Conservation (phyloP, 2,797 vertebrate genomes). For the Gadopsis marmoratus region DNA sequence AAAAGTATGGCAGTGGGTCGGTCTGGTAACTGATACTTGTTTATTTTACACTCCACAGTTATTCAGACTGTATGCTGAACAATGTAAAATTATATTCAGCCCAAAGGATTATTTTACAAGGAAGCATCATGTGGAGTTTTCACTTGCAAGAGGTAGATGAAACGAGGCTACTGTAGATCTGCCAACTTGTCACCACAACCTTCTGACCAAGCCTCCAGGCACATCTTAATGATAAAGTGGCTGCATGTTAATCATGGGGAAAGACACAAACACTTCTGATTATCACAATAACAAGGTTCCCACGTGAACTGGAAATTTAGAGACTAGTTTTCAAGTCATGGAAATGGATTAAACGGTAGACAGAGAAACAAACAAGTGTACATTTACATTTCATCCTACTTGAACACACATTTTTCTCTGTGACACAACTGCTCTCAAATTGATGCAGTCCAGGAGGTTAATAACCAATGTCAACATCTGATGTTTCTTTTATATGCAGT, state of each 20-base stretch:
- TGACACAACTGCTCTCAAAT: neutral
- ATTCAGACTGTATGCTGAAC: neutral
- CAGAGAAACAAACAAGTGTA: neutral
- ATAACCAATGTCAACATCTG: neutral
- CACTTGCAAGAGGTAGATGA: neutral
- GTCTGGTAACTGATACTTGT: neutral
- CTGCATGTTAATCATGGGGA: neutral
- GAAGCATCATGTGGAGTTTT: neutral
- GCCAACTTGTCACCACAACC: neutral
- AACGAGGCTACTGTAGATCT: neutral
- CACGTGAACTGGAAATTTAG: too few species aligned
- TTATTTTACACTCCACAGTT: neutral
- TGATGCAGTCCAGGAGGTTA: neutral
- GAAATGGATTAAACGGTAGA: neutral
- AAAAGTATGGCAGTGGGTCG: neutral
- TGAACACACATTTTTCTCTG: neutral
- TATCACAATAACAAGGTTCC: neutral
- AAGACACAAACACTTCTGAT: too few species aligned
- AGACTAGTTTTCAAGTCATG: too few species aligned
- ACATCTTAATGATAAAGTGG: neutral
- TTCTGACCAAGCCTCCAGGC: too few species aligned
- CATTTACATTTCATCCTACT: neutral
- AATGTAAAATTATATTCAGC: neutral
- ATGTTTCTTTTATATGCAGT: too few species aligned
- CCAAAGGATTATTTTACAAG: neutral